Evolutionary conservation across 2,113 vertebrate species (phyloP).

Genomic region (Spilogale gracilis): DNA sequence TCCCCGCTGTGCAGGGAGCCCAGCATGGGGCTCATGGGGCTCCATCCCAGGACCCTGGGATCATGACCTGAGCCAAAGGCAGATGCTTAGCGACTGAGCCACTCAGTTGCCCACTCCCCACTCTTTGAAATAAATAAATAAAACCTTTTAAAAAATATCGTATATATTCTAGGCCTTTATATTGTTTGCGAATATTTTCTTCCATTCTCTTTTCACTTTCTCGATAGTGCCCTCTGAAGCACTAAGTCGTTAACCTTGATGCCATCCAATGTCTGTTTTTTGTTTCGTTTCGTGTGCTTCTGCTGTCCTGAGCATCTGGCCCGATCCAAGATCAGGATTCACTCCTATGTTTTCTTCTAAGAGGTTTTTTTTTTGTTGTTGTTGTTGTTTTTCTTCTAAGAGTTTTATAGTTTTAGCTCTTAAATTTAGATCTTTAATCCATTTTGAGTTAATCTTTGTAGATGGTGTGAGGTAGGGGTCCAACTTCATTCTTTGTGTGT

Average conservation of each 20-base stretch:
- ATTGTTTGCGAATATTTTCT: accelerated
- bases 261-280: accelerated
- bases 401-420: background rate
- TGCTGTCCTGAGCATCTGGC: accelerated
- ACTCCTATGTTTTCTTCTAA: background rate
- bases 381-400: background rate
- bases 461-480: background rate
- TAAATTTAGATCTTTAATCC: background rate
- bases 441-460: background rate
- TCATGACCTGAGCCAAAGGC: no score
- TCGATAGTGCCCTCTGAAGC: background rate
- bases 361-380: no score
- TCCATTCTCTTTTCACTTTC: accelerated
- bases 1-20: no score
- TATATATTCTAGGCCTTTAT: accelerated
- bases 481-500: accelerated
- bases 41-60: no score
- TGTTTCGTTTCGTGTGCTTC: background rate
- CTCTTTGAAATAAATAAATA: background rate
- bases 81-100: no score
- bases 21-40: no score
- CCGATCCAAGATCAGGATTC: accelerated
- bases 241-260: accelerated
- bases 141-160: background rate
- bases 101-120: no score